Evolutionary conservation across 2,113 vertebrate genomes (phyloP).

Genomic region (Oreochromis aureus): DNA sequence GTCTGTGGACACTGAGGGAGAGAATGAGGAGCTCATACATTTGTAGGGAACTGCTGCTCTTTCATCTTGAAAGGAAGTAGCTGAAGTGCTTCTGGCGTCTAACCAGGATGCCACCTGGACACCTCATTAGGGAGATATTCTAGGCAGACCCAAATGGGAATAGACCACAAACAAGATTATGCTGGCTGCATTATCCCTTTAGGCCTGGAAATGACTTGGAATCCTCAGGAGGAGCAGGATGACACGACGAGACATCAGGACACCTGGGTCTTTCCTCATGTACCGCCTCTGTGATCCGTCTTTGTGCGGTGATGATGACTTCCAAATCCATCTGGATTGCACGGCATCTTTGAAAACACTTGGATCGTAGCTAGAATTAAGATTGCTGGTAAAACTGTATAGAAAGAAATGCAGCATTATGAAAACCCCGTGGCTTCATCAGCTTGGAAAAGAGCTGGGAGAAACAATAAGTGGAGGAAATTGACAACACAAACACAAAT

Average conservation of each 20-base stretch:
- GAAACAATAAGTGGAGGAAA: not conserved
- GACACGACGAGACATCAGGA: not conserved
- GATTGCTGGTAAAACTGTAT: not conserved
- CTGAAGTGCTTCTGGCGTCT: not conserved
- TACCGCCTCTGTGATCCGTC: fast-evolving
- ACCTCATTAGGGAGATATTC: not conserved
- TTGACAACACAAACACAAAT: not conserved
- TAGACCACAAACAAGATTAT: not conserved
- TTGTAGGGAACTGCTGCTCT: not conserved
- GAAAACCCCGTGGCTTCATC: fast-evolving
- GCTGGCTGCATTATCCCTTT: not conserved
- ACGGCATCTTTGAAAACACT: not conserved
- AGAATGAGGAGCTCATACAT: not conserved
- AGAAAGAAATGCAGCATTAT: not conserved
- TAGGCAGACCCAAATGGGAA: not conserved
- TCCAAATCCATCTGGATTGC: not conserved
- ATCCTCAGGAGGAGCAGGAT: not conserved
- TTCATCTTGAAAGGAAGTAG: not conserved
- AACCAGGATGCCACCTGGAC: not conserved
- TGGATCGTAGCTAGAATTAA: not conserved
- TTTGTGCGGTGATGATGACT: not conserved
- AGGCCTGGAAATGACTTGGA: not conserved
- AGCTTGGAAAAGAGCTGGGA: not conserved
- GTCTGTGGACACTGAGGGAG: not conserved
- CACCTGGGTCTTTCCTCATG: not conserved